Base-by-base conservation (phyloP, 2,797 vertebrate species). In the Poeciliopsis infans region DNA sequence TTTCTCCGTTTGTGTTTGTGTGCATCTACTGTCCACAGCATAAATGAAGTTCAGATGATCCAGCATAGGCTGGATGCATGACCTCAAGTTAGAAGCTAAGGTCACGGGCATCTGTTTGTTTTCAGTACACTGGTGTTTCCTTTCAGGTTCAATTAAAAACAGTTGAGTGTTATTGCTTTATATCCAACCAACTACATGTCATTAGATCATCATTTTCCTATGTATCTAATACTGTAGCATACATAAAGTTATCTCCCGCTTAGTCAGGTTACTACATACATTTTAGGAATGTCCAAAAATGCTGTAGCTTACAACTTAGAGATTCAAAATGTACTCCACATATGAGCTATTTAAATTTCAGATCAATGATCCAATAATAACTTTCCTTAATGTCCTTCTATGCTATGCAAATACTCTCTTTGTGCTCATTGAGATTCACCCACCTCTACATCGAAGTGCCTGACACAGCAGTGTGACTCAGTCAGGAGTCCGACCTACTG, bases 81-180 rank as follows among this genome's bases (percentile, higher is more conserved):
- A 82, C 81, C 91, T 76, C 73, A 53, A 87, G 76, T 74, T 39
- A 79, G 20, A 61, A 85, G 93, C 91, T 93, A 87, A 89, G 79
- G 79, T 64, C 80, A 71, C 23, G 87, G 86, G 84, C 78, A 69
- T 76, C 71, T 69, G 10, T 90, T 79, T 84, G 83, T 88, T 76
- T 72, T 71, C 75, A 77, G 72, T 46, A 61, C 81, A 82, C 78
- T 75, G 80, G 31, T 77, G 83, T 39, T 69, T 71, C 7, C 83
- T 33, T 61, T 33, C 33, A 66, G 61, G 61, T 36, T 39, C 20
- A 66, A 11, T 66, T 39, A 8, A 66, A 66, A 23, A 23, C 61
- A 39, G 18, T 66, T 39, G 3, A 8, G 10, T 36, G 10, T 2
- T 11, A n/a, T 66, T 66, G 33, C 33, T 66, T 39, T 10, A 66